Evolutionary conservation across 2,888 invertebrate genomes (phyloP), one percentile per base, ranked within the genome.

Genomic region (Masnerella sp.): DNA sequence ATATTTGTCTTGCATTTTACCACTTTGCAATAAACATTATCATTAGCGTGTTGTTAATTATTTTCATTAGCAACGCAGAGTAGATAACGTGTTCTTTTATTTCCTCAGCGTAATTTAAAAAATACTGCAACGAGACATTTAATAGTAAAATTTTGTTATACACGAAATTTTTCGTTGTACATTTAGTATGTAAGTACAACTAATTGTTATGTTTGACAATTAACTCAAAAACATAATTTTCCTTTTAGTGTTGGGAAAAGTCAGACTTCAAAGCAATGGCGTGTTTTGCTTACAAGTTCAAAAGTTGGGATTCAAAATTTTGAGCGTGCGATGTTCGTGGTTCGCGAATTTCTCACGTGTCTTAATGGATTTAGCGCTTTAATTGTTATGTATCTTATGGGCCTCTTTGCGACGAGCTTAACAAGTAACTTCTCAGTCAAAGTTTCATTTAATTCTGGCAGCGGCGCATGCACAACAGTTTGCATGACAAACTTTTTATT

Each of bases 361-460:
- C 82, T 83, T 85, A 85, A 85, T 85, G 85, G 84, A 84, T 85
- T 84, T 84, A 81, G 80, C 80, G 80, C 80, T 82, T 82, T 85
- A 84, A 85, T 84, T 84, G 84, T 84, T 82, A 85, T 84, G 82
- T 84, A 84, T 84, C 79, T 81, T 77, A 78, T 69, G 81, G 84
- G 83, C 83, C 84, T 75, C 78, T 49, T 43, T 58, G 70, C 65
- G 59, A 71, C 73, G 65, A 67, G 36, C 43, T 75, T 72, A 64
- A 62, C 42, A 51, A 65, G 52, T 59, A 70, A 70, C 36, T 65
- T 65, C 8, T 36, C 18, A 22, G 32, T 32, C 34, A 30, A 30
- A 34, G 32, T 45, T 52, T 34, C 51, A n/a, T 40, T 20, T 54
- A 40, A 38, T 42, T 52, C 5, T 2, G 17, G 2, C 30, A 14